Conservation (phyloP, 2,797 vertebrate species). For the Lycodopsis pacificus region DNA sequence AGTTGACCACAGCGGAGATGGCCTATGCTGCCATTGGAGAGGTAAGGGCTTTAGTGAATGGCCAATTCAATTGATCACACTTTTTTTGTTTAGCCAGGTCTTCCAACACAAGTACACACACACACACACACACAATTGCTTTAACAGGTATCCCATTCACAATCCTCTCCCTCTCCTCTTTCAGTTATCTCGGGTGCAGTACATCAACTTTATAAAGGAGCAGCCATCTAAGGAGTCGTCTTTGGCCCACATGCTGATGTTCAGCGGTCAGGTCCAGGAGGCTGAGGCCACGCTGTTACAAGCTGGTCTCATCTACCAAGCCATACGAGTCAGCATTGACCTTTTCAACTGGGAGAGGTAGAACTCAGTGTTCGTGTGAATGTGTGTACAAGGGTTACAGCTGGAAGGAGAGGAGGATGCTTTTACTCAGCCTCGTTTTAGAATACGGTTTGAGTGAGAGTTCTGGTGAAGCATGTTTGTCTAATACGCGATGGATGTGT, state of each 20-base stretch:
- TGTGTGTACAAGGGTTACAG: slow-evolving; percentile 1
- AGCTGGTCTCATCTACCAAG: slow-evolving; percentile 92
- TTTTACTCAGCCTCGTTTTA: neutral
- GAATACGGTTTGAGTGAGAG: slow-evolving; percentile 12
- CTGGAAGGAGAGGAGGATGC: neutral
- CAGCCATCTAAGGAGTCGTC: slow-evolving; percentile 94
- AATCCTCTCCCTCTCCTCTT: neutral
- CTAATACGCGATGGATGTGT: neutral
- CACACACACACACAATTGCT: neutral
- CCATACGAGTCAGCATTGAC: slow-evolving; percentile 93
- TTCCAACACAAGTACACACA: neutral
- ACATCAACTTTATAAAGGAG: slow-evolving; percentile 93
- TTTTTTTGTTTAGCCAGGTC: neutral
- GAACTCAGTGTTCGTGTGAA: slow-evolving; percentile 2
- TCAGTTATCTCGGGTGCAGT: slow-evolving; percentile 94
- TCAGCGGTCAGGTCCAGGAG: slow-evolving; percentile 93
- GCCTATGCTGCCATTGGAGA: slow-evolving; percentile 94
- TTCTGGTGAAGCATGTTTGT: slow-evolving; percentile 12
- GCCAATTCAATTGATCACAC: neutral
- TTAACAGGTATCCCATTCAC: neutral
- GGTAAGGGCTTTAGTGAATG: slow-evolving; percentile 78
- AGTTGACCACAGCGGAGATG: slow-evolving; percentile 92
- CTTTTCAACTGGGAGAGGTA: slow-evolving; percentile 99
- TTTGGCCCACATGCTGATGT: slow-evolving; percentile 91
- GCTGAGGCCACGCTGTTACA: slow-evolving; percentile 93